phyloP scores from a whole-genome alignment of 2,888 invertebrate species.

The Argyresthia albistria region DNA sequence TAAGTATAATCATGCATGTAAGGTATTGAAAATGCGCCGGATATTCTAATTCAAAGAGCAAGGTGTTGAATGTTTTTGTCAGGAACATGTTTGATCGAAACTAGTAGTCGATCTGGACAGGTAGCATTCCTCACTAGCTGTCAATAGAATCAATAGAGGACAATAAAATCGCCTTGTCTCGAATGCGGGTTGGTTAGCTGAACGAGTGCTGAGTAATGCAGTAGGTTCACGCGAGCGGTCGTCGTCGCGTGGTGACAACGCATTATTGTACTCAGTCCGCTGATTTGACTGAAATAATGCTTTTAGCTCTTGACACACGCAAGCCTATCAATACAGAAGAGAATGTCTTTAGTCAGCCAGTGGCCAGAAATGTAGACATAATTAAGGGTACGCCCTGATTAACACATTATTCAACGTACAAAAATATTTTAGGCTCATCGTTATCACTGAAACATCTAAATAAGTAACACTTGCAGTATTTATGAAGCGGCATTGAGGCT shows the following conservation, averaged over 20 bases:
- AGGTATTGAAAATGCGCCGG: neutral
- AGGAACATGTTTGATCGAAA: no score
- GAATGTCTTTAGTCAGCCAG: constrained; percentile 5
- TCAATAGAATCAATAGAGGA: constrained; percentile 65
- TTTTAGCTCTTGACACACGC: no score
- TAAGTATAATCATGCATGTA: no score
- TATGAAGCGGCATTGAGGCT: no score
- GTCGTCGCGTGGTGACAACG: constrained; percentile 46
- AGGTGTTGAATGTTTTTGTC: constrained; percentile 18
- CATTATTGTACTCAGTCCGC: constrained; percentile 29
- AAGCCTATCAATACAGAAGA: no score
- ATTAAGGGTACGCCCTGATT: no score
- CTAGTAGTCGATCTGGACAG: neutral
- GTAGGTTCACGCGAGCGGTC: constrained; percentile 27
- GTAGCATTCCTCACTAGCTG: constrained; percentile 31
- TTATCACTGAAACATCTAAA: no score
- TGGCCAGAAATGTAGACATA: constrained; percentile 2
- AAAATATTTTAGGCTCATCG: no score
- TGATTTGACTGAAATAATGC: constrained; percentile 23
- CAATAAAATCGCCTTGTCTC: constrained; percentile 61
- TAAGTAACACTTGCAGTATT: no score
- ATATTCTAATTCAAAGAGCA: neutral
- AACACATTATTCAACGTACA: no score
- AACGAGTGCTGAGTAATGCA: constrained; percentile 70
- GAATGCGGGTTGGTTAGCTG: constrained; percentile 64